A percentile compares a stretch with the other conserved stretches of the same genome.
phyloP scores from a whole-genome alignment of 1,140 invertebrate species.

The Orchesella cincta region DNA sequence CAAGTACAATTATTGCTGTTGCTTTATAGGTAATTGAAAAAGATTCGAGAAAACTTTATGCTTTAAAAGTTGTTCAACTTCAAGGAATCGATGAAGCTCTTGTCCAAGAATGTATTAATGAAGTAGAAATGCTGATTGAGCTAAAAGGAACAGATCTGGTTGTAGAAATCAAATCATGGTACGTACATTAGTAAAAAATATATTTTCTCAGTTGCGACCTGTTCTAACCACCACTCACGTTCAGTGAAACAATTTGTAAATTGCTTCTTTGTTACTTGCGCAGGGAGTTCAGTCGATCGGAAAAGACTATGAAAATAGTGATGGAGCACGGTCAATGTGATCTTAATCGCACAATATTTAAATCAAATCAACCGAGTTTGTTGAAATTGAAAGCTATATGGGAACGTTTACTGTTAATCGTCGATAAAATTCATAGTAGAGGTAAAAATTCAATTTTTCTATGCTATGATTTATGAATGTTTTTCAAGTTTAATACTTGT shows the following conservation, averaged over 20 bases:
- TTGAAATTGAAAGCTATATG: conserved; percentile 77
- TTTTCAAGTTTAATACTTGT: no score
- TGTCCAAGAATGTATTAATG: conserved; percentile 81
- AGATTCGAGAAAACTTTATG: conserved; percentile 54
- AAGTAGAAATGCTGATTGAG: conserved; percentile 80
- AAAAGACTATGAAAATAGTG: conserved; percentile 71
- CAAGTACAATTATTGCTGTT: conserved; percentile 39
- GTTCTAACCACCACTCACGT: no score
- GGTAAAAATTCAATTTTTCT: conserved; percentile 59
- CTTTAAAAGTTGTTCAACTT: conserved; percentile 72
- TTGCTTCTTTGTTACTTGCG: conserved; percentile 56
- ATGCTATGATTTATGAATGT: no score
- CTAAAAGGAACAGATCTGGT: conserved; percentile 81
- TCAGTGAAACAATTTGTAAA: no score
- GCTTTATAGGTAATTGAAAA: conserved; percentile 58
- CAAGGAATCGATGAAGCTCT: conserved; percentile 67
- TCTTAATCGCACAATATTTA: neutral
- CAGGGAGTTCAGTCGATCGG: conserved; percentile 59
- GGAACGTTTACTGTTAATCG: conserved; percentile 89
- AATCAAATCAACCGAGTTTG: neutral
- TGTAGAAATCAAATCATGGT: conserved; percentile 86
- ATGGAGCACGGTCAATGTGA: conserved; percentile 93
- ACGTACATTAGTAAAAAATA: conserved; percentile 59
- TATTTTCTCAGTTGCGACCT: conserved; percentile 15
- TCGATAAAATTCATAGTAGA: conserved; percentile 85